Percentiles rank a stretch among this genome's conserved stretches.
phyloP scores from a whole-genome alignment of 1,140 invertebrate species.

The Hetaerina americana region DNA sequence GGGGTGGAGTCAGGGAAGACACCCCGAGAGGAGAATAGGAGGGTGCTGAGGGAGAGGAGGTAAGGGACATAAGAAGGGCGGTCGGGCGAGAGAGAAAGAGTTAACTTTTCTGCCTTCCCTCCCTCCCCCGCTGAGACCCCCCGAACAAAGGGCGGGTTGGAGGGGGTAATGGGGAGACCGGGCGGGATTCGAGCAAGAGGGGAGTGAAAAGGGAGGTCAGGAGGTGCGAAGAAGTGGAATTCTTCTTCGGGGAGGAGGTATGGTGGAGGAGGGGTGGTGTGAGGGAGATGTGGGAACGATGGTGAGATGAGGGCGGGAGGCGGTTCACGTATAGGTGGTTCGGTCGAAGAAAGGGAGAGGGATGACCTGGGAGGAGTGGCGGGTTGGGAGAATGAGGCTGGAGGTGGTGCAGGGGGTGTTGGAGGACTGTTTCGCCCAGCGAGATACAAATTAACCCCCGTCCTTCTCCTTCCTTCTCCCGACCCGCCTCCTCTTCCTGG shows the following conservation, averaged over 20 bases:
- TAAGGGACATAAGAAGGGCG: neutral
- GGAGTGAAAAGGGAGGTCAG: neutral
- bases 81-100: neutral
- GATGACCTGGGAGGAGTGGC: no score
- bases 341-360: no score
- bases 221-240: neutral
- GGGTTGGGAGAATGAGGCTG: no score
- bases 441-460: neutral
- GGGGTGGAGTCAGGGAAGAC: neutral
- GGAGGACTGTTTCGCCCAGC: no score
- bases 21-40: no score
- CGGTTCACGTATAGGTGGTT: no score
- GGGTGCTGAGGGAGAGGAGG: neutral
- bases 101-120: slow-evolving; percentile 1
- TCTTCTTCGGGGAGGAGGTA: neutral
- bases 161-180: no score
- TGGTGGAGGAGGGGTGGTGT: neutral
- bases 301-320: no score
- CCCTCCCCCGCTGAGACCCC: neutral
- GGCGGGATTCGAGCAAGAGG: no score
- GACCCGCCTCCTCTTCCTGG: neutral
- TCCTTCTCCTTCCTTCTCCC: neutral
- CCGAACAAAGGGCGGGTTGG: neutral
- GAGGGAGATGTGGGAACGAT: neutral
- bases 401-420: no score